Percentiles rank a stretch among this genome's conserved stretches.
Evolutionary conservation across 1,140 invertebrate species (phyloP).

Genomic region (Chironomus striatipennis): DNA sequence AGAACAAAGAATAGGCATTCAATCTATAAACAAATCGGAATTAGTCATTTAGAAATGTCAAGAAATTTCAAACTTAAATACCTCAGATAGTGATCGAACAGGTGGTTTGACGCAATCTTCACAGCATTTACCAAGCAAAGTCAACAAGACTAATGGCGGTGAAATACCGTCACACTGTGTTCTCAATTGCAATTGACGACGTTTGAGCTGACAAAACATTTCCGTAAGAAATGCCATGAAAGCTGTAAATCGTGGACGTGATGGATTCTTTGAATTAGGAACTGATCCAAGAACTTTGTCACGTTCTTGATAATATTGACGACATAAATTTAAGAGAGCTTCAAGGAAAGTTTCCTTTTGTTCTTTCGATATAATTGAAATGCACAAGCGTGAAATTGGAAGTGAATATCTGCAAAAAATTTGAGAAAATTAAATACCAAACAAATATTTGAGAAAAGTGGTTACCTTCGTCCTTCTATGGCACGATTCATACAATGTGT

Average conservation of each 20-base stretch:
- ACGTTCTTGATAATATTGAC: constrained; percentile 81
- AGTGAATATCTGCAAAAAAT: constrained; percentile 49
- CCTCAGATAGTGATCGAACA: constrained; percentile 66
- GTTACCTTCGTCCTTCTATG: constrained; percentile 60
- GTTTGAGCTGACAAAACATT: constrained; percentile 77
- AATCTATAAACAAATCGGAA: constrained; percentile 50
- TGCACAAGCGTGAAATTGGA: constrained; percentile 70
- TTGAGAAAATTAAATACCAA: no score
- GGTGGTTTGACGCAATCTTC: constrained; percentile 71
- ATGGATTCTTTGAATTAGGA: constrained; percentile 38
- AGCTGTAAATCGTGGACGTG: constrained; percentile 59
- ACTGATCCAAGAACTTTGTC: constrained; percentile 49
- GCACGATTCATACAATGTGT: constrained; percentile 68
- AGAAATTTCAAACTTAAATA: no score
- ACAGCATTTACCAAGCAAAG: constrained; percentile 74
- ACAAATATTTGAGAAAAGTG: no score
- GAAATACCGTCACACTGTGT: constrained; percentile 57
- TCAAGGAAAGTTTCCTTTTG: constrained; percentile 79
- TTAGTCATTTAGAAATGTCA: no score
- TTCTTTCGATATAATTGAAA: constrained; percentile 78
- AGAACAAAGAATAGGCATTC: constrained; percentile 80
- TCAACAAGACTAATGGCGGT: constrained; percentile 63
- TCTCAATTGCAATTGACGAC: constrained; percentile 59
- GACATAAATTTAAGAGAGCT: constrained; percentile 76
- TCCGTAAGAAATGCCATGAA: constrained; percentile 83